phyloP scores from a whole-genome alignment of 2,113 vertebrate genomes.

The Aspiorhynchus laticeps region DNA sequence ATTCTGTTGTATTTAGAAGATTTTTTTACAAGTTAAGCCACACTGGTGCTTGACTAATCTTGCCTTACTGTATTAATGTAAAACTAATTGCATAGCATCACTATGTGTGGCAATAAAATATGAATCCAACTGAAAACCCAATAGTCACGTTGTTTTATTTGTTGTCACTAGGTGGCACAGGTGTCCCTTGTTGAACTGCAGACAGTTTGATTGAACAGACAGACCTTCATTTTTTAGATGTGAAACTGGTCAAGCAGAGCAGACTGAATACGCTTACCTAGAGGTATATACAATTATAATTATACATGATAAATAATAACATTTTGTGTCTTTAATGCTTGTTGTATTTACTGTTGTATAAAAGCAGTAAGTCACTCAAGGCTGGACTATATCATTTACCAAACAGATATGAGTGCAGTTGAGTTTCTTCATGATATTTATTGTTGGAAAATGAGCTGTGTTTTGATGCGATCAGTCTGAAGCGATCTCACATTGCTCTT shows the following conservation, averaged over 20 bases:
- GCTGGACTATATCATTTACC: not conserved
- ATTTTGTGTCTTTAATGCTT: not conserved
- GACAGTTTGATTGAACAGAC: not conserved
- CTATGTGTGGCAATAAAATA: not conserved
- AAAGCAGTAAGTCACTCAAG: not conserved
- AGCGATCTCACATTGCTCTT: not conserved
- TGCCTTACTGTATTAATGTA: not conserved
- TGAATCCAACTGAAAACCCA: not conserved
- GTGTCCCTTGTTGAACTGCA: not conserved
- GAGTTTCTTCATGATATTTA: not conserved
- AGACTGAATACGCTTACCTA: not conserved
- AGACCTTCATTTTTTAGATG: not conserved
- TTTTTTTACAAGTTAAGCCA: not conserved
- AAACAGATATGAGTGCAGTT: no score
- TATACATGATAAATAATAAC: not conserved
- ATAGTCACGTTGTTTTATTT: not conserved
- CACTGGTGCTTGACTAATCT: not conserved
- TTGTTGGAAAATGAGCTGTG: not conserved
- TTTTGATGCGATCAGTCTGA: not conserved
- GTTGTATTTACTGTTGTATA: not conserved
- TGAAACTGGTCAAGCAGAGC: slow-evolving; percentile 17
- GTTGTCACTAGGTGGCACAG: slow-evolving; percentile 13
- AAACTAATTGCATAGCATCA: not conserved
- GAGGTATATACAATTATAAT: not conserved
- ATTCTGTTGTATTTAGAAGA: no score